Evolutionary conservation across 64 coral and sea anemone genomes (phyloP).

Genomic region (Actinia equina): DNA sequence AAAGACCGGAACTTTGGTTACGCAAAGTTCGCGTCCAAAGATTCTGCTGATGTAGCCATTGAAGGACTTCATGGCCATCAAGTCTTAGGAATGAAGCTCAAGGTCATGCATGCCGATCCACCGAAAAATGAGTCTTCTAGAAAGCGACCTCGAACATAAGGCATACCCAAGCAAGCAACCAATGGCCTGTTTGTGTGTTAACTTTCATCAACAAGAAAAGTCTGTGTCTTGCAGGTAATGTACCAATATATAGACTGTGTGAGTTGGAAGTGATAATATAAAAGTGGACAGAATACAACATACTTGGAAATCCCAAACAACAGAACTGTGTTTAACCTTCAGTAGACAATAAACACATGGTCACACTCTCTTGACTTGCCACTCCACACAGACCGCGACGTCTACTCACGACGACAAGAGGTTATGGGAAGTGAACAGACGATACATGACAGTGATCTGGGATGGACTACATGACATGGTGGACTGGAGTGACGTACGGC

Average conservation of each 20-base stretch:
- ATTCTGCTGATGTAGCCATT: constrained; percentile 90
- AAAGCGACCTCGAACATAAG: constrained; percentile 80
- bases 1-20: constrained; percentile 98
- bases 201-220: neutral
- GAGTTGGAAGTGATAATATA: constrained; percentile 6
- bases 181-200: neutral
- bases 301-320: constrained; percentile 21
- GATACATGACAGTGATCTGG: constrained; percentile 1
- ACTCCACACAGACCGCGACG: constrained; percentile 1
- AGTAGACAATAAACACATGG: neutral
- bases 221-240: constrained; percentile 11
- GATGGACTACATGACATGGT: constrained; percentile 3
- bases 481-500: neutral
- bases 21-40: constrained; percentile 86
- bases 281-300: constrained; percentile 26
- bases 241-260: constrained; percentile 14
- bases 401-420: neutral
- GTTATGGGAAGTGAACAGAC: neutral
- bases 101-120: constrained; percentile 94
- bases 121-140: constrained; percentile 80
- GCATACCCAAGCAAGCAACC: neutral
- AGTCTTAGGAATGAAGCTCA: constrained; percentile 90
- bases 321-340: constrained; percentile 9
- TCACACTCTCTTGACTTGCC: constrained; percentile 16
- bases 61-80: constrained; percentile 91